Base-by-base conservation (phyloP, 2,888 invertebrate species). In the Oscheius sp. region DNA sequence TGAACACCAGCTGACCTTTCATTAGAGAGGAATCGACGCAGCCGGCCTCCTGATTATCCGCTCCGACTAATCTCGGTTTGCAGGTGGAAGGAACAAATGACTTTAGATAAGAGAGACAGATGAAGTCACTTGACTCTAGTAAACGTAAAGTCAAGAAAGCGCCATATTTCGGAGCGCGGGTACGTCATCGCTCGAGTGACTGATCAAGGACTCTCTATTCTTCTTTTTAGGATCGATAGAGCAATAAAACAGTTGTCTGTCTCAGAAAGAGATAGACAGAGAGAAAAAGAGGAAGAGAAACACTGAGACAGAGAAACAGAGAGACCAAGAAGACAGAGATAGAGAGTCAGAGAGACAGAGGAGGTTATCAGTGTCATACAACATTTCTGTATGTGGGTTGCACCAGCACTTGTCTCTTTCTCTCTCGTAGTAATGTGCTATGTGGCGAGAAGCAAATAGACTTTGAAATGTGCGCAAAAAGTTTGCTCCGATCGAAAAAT, bases 331-430 rank as follows among this genome's bases (percentile, higher is more conserved):
- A 21, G 21, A 21, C 21, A 21, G 21, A 21, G 21, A 21, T 21
- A 59, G 59, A 33, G 59, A 32, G 59, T 33, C 11, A 32, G 59
- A 59, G 29, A 7, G 32, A 59, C 33, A 35, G 63, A n/a, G 63
- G 37, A n/a, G 42, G 3, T 42, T 7, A 60, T 60, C n/a, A 57
- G 29, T 29, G 57, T 10, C 32, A 33, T 9, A 57, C 9, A 21
- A 29, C 29, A 57, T 10, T 7, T 11, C n/a, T 37, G n/a, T 37
- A 60, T 13, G 35, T 60, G 37, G 42, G n/a, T 33, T 5, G 13
- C 62, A 53, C 7, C 48, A 47, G 63, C 63, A 58, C 32, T 29
- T 53, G 59, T 11, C 29, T 11, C 32, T 13, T 29, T 7, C 29
- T 58, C 21, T 10, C 5, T 21, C 29, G n/a, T 21, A 32, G 63